These are phyloP conservation scores for Menidia beryllina DNA, from an alignment of 2,113 vertebrate species.

Conservation along the genomic window DNA sequence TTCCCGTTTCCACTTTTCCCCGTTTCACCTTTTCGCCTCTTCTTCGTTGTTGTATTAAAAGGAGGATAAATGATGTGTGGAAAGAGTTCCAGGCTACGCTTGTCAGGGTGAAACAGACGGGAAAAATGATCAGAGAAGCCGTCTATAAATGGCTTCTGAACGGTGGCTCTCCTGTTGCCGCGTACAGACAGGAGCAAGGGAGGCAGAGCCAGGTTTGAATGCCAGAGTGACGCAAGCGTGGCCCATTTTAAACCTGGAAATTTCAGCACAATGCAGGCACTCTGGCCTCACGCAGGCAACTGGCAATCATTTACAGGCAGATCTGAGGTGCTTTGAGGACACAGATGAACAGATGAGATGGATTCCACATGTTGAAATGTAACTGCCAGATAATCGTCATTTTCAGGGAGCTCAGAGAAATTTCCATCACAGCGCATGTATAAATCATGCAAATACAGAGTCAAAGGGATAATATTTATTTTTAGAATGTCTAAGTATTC, in stretches of 20 bases:
- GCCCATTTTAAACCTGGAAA: constrained; percentile 60
- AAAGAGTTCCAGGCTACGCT: constrained; percentile 6
- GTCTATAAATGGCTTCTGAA: constrained; percentile 66
- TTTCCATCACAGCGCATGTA: not conserved
- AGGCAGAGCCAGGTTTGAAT: constrained; percentile 43
- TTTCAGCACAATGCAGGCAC: constrained; percentile 56
- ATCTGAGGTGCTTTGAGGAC: constrained; percentile 52
- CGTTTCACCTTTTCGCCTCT: constrained; percentile 27
- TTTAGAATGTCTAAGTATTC: too few species aligned
- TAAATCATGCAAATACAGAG: too few species aligned
- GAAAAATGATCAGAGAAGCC: constrained; percentile 40
- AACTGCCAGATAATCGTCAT: not conserved
- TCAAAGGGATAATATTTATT: too few species aligned
- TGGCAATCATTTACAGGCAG: constrained; percentile 52
- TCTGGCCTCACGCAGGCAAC: constrained; percentile 43
- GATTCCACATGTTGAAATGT: constrained; percentile 17
- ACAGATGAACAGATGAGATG: constrained; percentile 9
- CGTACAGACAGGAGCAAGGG: constrained; percentile 44
- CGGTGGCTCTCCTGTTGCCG: constrained; percentile 51
- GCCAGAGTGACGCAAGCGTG: constrained; percentile 53
- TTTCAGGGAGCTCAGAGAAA: not conserved
- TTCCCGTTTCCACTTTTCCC: constrained; percentile 13
- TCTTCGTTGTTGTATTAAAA: constrained; percentile 16
- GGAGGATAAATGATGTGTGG: constrained; percentile 33
- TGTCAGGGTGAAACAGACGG: constrained; percentile 36